Base-by-base conservation (phyloP, 2,888 invertebrate genomes). In the Thymelicus lineola region DNA sequence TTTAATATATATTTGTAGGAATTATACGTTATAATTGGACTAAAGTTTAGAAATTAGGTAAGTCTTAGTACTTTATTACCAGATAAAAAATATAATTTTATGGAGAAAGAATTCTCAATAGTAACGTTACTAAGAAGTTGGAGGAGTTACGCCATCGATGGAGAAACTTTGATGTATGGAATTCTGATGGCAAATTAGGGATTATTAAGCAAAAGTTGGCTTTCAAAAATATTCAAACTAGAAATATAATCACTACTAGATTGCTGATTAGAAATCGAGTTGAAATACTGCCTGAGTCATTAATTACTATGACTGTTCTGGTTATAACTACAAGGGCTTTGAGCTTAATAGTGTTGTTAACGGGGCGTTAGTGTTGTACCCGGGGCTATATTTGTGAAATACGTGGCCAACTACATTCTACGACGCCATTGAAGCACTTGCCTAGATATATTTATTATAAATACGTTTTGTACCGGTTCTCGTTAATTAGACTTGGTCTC, bases 261-360 rank as follows among this genome's bases (percentile, higher is more conserved):
- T 48, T 0, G 20, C 10, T 68, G 63, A 69, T 63, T 69, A 15
- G 48, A 38, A 69, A 69, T 63, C 58, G 17, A 36, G 36, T 67
- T 38, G 20, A 69, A 46, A 17, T 57, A 5, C 20, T 63, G 28
- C 14, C 36, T 20, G 36, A 69, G 58, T 69, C 69, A 69, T 69
- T 69, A 69, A 63, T 69, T 63, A 63, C 62, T 61, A 62, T 45
- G 67, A 62, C 69, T 69, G 67, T 67, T 63, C 57, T 38, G 69
- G 58, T 69, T 69, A 69, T 62, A 63, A 69, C 38, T 74, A 75
- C 73, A 74, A 76, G 73, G 72, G 53, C 70, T 76, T 73, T 72
- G 71, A 48, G 57, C 68, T 69, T 75, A 73, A 75, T 74, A 74
- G 69, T 72, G 71, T 73, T 74, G 74, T 72, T 67, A 74, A 75